Percentiles rank a stretch among this genome's conserved stretches.
Conservation (phyloP, 64 coral and sea anemone species). For the Exaiptasia diaphana region DNA sequence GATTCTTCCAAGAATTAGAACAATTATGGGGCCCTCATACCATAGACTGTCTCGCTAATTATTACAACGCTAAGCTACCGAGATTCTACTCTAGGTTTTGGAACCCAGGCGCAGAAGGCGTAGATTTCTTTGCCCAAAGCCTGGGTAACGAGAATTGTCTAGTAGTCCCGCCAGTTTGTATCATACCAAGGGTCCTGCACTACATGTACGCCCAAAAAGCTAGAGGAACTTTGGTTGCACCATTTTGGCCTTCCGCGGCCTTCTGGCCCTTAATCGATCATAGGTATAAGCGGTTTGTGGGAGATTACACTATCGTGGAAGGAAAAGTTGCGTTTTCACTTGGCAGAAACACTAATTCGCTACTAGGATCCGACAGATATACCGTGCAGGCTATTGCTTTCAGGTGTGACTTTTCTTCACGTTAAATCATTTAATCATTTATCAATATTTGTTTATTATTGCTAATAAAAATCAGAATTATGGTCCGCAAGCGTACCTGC, state of each 20-base stretch:
- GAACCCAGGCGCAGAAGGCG: not conserved
- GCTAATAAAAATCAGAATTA: too few species aligned
- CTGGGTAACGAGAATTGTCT: conserved; percentile 2
- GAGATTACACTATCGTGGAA: too few species aligned
- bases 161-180: conserved; percentile 8
- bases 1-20: not conserved
- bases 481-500: too few species aligned
- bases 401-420: too few species aligned
- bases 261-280: conserved; percentile 1
- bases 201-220: not conserved
- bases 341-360: too few species aligned
- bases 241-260: conserved; percentile 18
- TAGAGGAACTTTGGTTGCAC: not conserved
- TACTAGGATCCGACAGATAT: too few species aligned
- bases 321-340: too few species aligned
- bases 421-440: too few species aligned
- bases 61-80: conserved; percentile 19
- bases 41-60: conserved; percentile 11
- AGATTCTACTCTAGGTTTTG: conserved; percentile 15
- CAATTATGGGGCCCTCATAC: conserved; percentile 3
- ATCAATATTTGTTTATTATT: too few species aligned
- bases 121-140: conserved; percentile 9
- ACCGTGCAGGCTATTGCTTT: too few species aligned
- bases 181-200: not conserved
- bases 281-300: not conserved